A percentile compares a stretch with the other conserved stretches of the same genome.
Conservation (phyloP, 2,113 vertebrate genomes). For the zebrafish (Danio rerio) region DNA sequence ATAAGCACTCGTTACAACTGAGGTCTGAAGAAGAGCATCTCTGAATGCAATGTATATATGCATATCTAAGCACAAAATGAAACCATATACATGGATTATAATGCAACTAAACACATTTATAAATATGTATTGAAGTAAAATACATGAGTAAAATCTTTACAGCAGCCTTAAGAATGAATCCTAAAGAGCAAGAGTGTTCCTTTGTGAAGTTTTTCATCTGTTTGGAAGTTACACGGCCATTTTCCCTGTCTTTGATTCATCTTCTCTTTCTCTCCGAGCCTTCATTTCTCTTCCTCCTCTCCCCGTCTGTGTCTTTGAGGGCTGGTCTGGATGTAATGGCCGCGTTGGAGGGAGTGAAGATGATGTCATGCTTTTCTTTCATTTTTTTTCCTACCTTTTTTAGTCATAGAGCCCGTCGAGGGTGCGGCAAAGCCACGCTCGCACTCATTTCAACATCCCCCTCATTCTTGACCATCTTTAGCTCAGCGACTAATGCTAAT, state of each 20-base stretch:
- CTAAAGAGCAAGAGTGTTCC: background rate
- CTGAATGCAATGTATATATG: no score
- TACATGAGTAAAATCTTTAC: no score
- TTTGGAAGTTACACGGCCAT: background rate
- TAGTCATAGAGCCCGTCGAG: conserved; percentile 76
- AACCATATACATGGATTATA: no score
- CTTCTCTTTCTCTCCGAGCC: background rate
- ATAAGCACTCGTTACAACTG: no score
- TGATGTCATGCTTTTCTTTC: conserved; percentile 80
- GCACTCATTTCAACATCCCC: conserved; percentile 1
- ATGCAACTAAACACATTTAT: no score
- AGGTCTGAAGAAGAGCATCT: no score
- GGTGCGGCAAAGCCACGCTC: conserved; percentile 66
- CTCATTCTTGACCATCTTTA: conserved; percentile 28
- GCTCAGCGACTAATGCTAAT: background rate
- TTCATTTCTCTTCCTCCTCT: conserved; percentile 46
- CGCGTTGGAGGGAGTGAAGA: conserved; percentile 49
- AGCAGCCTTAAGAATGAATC: no score
- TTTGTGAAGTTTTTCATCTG: background rate
- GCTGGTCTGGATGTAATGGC: conserved; percentile 20
- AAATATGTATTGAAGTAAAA: no score
- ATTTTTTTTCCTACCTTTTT: conserved; percentile 81
- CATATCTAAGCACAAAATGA: no score
- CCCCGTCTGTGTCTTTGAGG: background rate
- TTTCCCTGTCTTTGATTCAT: no score